Base-by-base conservation (phyloP, 2,113 vertebrate genomes). In the Menura novaehollandiae region DNA sequence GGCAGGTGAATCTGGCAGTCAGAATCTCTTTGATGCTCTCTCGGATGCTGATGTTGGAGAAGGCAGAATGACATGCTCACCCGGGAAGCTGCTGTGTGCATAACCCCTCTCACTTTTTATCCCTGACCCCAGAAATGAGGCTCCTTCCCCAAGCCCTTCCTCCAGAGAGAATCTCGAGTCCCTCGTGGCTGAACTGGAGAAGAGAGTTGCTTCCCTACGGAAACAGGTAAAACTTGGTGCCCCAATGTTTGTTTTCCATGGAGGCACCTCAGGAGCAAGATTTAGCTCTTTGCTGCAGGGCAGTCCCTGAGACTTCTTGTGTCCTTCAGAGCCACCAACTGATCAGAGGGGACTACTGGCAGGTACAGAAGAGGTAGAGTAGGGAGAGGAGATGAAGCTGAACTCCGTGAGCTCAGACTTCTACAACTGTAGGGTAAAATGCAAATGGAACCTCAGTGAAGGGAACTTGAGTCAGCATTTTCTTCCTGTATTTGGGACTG, bases 121-220 rank as follows among this genome's bases (percentile, higher is more conserved):
- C 59, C 60, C 86, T 89, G 22, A 49, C 67, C 49, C 87, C 91
- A 97, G 97, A 55, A 62, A 78, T 0, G 56, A 93, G 24, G 82
- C 0, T 0, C n/a, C 74, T 47, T 58, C 94, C 74, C 76, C 83
- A 43, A 85, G 69, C 41, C 43, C 47, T 71, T 74, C 92, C 44
- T 75, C 89, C 81, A 85, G 93, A 91, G 89, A 83, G 62, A 80
- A 92, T n/a, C 94, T 97, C 0, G 88, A 94, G 90, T 91, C 93
- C 41, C 88, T 97, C 10, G 97, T 97, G 81, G 85, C 85, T 44
- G 87, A 93, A 28, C 94, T 98, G 88, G 94, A 97, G 93, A 96
- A 91, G 79, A 95, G 78, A 15, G 93, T 98, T 39, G 51, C 79
- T 59, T 91, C 94, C 58, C 91, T 98, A 72, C 66, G 4, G 88